phyloP scores from a whole-genome alignment of 92 coral and sea anemone species.

The Palythoa grandiflora region DNA sequence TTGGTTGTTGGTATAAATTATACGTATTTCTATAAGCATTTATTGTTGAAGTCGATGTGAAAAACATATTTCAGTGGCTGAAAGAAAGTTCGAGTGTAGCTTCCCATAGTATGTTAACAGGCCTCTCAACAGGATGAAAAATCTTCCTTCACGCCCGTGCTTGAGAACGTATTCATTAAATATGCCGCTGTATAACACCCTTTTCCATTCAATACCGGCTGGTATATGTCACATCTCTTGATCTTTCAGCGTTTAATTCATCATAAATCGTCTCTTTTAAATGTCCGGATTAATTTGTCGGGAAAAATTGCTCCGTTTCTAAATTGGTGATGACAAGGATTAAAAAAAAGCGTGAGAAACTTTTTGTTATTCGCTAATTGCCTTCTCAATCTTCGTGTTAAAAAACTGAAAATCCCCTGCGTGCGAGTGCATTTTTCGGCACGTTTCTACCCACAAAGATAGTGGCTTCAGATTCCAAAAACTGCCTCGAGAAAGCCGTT shows the following conservation, averaged over 20 bases:
- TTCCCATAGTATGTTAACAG: neutral
- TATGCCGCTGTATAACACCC: neutral
- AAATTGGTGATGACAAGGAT: neutral
- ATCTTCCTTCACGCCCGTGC: slow-evolving; percentile 11
- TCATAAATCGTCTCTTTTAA: slow-evolving; percentile 27
- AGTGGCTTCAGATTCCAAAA: neutral
- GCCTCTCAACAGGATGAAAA: slow-evolving; percentile 5
- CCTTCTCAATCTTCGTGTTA: neutral
- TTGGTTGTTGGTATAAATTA: neutral
- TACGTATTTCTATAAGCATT: neutral
- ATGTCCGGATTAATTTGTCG: neutral
- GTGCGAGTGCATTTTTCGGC: slow-evolving; percentile 2
- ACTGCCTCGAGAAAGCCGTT: neutral
- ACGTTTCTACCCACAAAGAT: neutral
- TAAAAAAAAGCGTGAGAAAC: slow-evolving; percentile 27
- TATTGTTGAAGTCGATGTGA: neutral
- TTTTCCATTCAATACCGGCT: neutral
- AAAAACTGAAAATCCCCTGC: neutral
- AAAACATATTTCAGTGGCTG: neutral
- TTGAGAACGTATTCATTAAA: neutral
- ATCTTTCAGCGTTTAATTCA: slow-evolving; percentile 23
- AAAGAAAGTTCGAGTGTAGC: neutral
- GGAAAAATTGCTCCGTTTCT: neutral
- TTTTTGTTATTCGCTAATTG: neutral
- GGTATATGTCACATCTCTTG: neutral